phyloP scores from a whole-genome alignment of 1,140 invertebrate genomes.

The Temnothorax nylanderi region DNA sequence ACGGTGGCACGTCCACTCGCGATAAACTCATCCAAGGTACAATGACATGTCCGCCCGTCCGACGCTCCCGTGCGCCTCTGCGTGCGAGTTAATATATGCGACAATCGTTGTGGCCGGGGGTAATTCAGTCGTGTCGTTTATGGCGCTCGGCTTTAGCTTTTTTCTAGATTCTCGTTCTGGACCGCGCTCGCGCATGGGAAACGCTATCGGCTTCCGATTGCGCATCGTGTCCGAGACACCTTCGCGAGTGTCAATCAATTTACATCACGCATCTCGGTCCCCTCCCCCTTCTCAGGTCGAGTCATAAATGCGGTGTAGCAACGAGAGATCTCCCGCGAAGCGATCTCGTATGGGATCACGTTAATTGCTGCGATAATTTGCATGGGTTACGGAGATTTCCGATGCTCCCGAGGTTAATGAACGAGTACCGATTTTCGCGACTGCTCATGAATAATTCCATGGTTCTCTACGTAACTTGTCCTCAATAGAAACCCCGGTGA shows the following conservation, averaged over 20 bases:
- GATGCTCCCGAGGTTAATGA: slow-evolving; percentile 41
- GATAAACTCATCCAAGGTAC: slow-evolving; percentile 63
- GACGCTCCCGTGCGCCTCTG: not conserved
- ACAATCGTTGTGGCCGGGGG: slow-evolving; percentile 29
- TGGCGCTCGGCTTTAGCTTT: not conserved
- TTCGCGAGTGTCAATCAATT: slow-evolving; percentile 10
- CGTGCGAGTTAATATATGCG: slow-evolving; percentile 55
- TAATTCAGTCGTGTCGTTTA: slow-evolving; percentile 45
- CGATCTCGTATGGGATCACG: not conserved
- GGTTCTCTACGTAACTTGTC: slow-evolving; percentile 23
- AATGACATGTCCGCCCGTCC: slow-evolving; percentile 56
- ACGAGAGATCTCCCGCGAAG: not conserved
- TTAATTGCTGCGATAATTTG: slow-evolving; percentile 56
- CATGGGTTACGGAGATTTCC: slow-evolving; percentile 25
- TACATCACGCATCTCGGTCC: not conserved
- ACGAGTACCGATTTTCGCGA: slow-evolving; percentile 63
- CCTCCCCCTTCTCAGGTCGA: not conserved
- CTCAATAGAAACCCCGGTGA: slow-evolving; percentile 44
- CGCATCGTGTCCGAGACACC: not conserved
- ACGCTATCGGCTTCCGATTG: not conserved
- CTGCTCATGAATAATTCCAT: slow-evolving; percentile 67
- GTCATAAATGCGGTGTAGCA: not conserved
- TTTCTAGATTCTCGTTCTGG: not conserved
- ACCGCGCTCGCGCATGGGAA: not conserved
- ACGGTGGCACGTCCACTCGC: slow-evolving; percentile 59